A percentile compares a stretch with the other conserved stretches of the same genome.
Evolutionary conservation across 2,888 invertebrate genomes (phyloP).

Genomic region (Drosophila pseudotalamancana): DNA sequence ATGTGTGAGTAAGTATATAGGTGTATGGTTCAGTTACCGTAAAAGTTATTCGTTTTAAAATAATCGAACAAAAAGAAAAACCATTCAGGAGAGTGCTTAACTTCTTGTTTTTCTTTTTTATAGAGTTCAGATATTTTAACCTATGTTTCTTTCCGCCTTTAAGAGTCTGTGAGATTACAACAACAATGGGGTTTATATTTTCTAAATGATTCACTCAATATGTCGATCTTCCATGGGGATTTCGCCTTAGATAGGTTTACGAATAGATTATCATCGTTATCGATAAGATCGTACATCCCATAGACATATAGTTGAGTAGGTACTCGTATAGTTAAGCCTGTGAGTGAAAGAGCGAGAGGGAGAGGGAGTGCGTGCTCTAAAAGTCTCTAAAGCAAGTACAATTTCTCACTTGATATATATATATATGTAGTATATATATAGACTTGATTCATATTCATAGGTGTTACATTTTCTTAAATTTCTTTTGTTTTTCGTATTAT

Average conservation of each 20-base stretch:
- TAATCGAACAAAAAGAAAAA: background rate
- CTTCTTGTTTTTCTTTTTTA: too few relatives aligned
- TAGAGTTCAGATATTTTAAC: too few relatives aligned
- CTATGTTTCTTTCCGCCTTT: too few relatives aligned
- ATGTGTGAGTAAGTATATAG: background rate
- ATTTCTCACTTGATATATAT: slow-evolving; percentile 33
- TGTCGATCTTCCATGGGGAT: too few relatives aligned
- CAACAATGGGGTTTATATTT: background rate
- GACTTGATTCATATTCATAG: slow-evolving; percentile 28
- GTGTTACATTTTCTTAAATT: background rate
- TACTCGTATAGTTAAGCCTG: slow-evolving; percentile 12
- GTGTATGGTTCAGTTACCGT: too few relatives aligned
- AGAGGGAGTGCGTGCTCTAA: slow-evolving; percentile 2
- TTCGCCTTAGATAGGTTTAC: slow-evolving; percentile 51
- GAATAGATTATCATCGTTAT: too few relatives aligned
- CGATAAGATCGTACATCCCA: too few relatives aligned
- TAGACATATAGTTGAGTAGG: slow-evolving; percentile 8
- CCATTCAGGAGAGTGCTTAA: too few relatives aligned
- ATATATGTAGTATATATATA: slow-evolving; percentile 2
- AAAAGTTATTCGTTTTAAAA: too few relatives aligned
- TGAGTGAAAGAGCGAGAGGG: too few relatives aligned
- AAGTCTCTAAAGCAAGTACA: slow-evolving; percentile 45
- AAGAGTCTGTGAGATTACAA: background rate
- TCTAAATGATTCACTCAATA: slow-evolving; percentile 12
- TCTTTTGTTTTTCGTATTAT: slow-evolving; percentile 11